Base-by-base conservation (phyloP, 2,113 vertebrate species). In the Catharus minimus region DNA sequence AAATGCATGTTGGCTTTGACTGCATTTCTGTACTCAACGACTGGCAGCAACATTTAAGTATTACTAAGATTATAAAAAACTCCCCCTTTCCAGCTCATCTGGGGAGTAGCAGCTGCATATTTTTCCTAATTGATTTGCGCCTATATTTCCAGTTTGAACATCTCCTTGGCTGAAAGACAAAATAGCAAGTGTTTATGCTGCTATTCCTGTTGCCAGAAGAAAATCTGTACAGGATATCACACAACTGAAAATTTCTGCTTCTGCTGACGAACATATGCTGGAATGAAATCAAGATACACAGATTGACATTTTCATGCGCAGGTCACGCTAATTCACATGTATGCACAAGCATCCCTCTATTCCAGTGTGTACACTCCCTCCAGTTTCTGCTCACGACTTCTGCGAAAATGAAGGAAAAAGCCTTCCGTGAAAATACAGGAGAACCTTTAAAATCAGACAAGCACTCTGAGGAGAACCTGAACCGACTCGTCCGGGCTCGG, bases 101-200 rank as follows among this genome's bases (percentile, higher is more conserved):
- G 39, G 82, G 46, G 41, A 95, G 75, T 88, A 88, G 49, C 53
- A 84, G 57, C 65, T 81, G 66, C 22, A 3, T 58, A 8, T 77
- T 88, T 88, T 74, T 58, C 56, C 57, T 72, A 67, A 74, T 23
- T 71, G 49, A 89, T 82, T 82, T 85, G 43, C 50, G 71, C 52
- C 62, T 68, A 50, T 38, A 43, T 65, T 90, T 83, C 92, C 79
- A 91, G 36, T 57, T n/a, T 10, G 20, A 94, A 57, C n/a, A 28
- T 78, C 36, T 83, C 56, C 72, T 95, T 93, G 82, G 73, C 76
- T 38, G 20, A 44, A 75, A 67, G 10, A 43, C 30, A 64, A 22
- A 83, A 49, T 20, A 65, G 85, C 50, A 88, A 92, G 68, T 68
- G 80, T 92, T 95, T 88, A 79, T 32, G 13, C 76, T 58, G 6